A percentile compares a stretch with the other conserved stretches of the same genome.
phyloP scores from a whole-genome alignment of 2,888 invertebrate species.

The Imbricaverruca yamaguchii region DNA sequence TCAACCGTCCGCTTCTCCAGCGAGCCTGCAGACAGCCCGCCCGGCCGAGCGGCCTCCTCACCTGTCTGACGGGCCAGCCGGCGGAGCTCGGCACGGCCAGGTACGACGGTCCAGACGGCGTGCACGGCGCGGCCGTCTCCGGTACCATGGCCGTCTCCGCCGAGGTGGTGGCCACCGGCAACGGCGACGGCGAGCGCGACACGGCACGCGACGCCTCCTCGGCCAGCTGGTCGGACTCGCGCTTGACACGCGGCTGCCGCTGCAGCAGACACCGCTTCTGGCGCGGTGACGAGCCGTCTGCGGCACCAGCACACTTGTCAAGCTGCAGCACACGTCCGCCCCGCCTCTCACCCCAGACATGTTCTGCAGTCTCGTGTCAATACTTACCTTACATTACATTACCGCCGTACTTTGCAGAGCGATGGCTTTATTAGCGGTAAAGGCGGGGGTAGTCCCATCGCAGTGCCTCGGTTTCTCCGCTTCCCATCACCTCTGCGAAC shows the following conservation, averaged over 20 bases:
- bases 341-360: too few species aligned
- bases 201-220: background rate
- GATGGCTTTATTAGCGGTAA: too few species aligned
- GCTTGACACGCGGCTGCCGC: slow-evolving; percentile 13
- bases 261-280: slow-evolving; percentile 13
- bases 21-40: too few species aligned
- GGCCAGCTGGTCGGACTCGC: background rate
- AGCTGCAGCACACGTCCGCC: too few species aligned
- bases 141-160: background rate
- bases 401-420: too few species aligned
- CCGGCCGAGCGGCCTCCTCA: background rate
- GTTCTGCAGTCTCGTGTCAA: too few species aligned
- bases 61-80: slow-evolving; percentile 11
- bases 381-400: too few species aligned
- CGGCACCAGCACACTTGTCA: background rate
- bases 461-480: too few species aligned
- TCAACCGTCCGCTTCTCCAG: too few species aligned
- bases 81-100: slow-evolving; percentile 7
- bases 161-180: background rate
- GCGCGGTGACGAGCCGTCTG: slow-evolving; percentile 9
- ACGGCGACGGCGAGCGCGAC: background rate
- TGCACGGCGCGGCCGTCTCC: background rate
- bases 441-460: too few species aligned
- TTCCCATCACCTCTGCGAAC: too few species aligned
- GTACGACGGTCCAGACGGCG: background rate